Evolutionary conservation across 2,797 vertebrate genomes (phyloP).

Genomic region (Tolypeutes matacus): DNA sequence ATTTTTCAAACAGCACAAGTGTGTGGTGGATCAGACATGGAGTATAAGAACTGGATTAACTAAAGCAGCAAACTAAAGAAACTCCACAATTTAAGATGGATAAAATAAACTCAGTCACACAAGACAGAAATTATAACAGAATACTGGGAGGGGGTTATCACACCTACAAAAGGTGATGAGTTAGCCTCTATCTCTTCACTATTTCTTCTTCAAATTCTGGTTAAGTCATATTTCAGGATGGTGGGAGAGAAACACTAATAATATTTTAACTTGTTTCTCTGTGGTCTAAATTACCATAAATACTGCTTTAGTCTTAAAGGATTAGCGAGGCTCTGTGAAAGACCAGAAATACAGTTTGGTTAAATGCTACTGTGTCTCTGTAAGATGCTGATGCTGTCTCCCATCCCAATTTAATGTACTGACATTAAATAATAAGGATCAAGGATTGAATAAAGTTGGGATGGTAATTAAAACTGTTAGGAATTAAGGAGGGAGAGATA

Average conservation of each 20-base stretch:
- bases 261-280: slow-evolving; percentile 20
- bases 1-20: slow-evolving; percentile 39
- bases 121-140: slow-evolving; percentile 53
- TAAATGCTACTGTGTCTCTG: neutral
- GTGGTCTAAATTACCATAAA: neutral
- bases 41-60: neutral
- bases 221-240: slow-evolving; percentile 24
- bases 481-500: slow-evolving; percentile 14
- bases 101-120: slow-evolving; percentile 44
- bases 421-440: slow-evolving; percentile 31
- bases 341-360: slow-evolving; percentile 9
- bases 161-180: neutral
- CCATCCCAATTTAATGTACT: neutral
- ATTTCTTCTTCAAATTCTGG: slow-evolving; percentile 26
- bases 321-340: neutral
- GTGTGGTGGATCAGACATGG: neutral
- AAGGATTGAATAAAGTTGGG: neutral
- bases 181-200: neutral
- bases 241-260: neutral
- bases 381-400: slow-evolving; percentile 21
- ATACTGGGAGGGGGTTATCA: neutral
- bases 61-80: slow-evolving; percentile 39
- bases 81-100: neutral
- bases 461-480: slow-evolving; percentile 41
- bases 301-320: neutral